Evolutionary conservation across 2,888 invertebrate genomes (phyloP), one percentile per base, ranked within the genome.

Genomic region (Hemaris fuciformis): DNA sequence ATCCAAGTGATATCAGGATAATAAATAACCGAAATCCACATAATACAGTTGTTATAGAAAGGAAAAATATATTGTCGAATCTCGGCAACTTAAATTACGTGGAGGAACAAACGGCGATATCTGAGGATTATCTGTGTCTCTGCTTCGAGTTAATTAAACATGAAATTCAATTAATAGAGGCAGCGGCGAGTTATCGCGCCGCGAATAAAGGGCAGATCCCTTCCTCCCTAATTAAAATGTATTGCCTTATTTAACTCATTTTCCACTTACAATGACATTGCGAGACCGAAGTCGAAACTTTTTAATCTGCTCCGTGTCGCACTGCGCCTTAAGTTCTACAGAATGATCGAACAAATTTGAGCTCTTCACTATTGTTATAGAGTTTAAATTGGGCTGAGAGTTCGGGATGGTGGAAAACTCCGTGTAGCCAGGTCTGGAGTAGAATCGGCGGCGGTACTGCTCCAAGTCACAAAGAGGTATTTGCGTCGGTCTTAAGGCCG

Each of bases 161-260:
- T 89, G 89, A 91, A 91, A 91, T 91, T 91, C 91, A 91, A 91
- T 91, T 90, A 91, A 91, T 91, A 89, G 88, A 87, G 85, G 80
- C 83, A 81, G 80, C 82, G 80, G 82, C 85, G 86, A 90, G 88
- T 90, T 90, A 91, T 91, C 90, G 89, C 89, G 84, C 80, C 82
- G 83, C 84, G 89, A 90, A 91, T 89, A 90, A 91, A 90, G 89
- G 89, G 84, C 81, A 79, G 86, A 86, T 84, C 88, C 90, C 88
- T 87, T 88, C 88, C 83, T 85, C 84, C 67, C 91, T 92, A 91
- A 92, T 92, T 92, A 92, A 92, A 92, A 92, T 91, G 90, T 92
- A 92, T 92, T 92, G 91, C 91, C 88, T 91, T 92, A 91, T 92
- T 92, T 90, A 91, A 92, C 91, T 92, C 91, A 91, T 92, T 92